phyloP scores from a whole-genome alignment of 1,140 invertebrate genomes.

The Delia radicum region DNA sequence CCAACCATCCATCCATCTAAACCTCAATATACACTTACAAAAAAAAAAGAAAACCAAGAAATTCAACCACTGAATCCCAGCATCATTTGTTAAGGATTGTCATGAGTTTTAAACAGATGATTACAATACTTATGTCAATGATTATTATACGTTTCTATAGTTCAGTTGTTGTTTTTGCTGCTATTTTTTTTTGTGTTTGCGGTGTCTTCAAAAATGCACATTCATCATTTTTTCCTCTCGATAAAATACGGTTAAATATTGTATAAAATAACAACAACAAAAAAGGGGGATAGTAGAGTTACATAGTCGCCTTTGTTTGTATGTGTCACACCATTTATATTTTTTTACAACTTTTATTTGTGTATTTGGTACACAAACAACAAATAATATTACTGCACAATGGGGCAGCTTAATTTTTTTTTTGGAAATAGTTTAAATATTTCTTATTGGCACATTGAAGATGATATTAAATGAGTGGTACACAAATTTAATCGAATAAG shows the following conservation, averaged over 20 bases:
- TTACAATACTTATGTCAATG: conserved; percentile 18
- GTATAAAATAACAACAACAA: not conserved
- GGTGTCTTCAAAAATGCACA: conserved; percentile 22
- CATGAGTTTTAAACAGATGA: conserved; percentile 8
- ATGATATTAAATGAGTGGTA: too few relatives aligned
- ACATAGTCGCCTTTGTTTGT: not conserved
- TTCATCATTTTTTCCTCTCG: conserved; percentile 20
- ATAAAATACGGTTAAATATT: conserved; percentile 15
- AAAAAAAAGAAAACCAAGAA: too few relatives aligned
- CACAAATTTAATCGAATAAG: too few relatives aligned
- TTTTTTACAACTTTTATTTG: too few relatives aligned
- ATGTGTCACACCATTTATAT: not conserved
- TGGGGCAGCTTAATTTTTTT: too few relatives aligned
- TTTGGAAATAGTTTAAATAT: too few relatives aligned
- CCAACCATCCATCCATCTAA: not conserved
- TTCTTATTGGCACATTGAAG: too few relatives aligned
- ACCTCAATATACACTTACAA: not conserved
- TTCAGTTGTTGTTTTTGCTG: not conserved
- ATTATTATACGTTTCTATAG: conserved; percentile 12
- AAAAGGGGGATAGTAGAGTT: not conserved
- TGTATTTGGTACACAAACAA: too few relatives aligned
- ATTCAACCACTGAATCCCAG: not conserved
- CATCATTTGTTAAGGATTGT: not conserved
- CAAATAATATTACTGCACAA: too few relatives aligned
- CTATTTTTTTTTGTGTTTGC: not conserved